Conservation (phyloP, 2,888 invertebrate species). For the Lamellibrachia columna region DNA sequence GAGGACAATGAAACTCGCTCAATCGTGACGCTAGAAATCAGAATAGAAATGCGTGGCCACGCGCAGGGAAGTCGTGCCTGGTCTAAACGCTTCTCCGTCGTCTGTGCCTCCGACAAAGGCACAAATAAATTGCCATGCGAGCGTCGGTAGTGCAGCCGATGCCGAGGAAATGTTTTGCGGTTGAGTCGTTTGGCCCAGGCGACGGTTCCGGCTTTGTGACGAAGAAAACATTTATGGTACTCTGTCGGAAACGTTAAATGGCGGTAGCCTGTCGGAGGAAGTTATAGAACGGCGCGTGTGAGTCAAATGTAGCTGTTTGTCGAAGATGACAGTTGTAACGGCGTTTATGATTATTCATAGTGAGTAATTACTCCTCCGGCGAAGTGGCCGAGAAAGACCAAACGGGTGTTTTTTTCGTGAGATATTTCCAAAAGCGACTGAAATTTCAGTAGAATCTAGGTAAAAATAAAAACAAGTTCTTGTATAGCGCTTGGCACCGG, state of each 20-base stretch:
- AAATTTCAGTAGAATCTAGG: neutral
- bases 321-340: neutral
- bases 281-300: neutral
- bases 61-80: neutral
- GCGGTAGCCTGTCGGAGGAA: neutral
- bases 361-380: neutral
- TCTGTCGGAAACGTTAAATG: neutral
- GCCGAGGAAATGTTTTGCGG: neutral
- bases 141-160: neutral
- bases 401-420: neutral
- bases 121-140: neutral
- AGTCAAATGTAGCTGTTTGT: neutral
- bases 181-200: neutral
- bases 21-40: neutral
- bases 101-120: neutral
- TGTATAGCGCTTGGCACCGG: too few relatives aligned
- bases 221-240: neutral
- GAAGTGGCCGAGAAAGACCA: neutral
- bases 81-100: neutral
- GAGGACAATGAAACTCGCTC: neutral
- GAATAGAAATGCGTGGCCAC: neutral
- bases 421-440: neutral
- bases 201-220: constrained; percentile 4
- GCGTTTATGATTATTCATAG: neutral
- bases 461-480: too few relatives aligned